phyloP scores from a whole-genome alignment of 2,113 vertebrate genomes.

The Camelus bactrianus region DNA sequence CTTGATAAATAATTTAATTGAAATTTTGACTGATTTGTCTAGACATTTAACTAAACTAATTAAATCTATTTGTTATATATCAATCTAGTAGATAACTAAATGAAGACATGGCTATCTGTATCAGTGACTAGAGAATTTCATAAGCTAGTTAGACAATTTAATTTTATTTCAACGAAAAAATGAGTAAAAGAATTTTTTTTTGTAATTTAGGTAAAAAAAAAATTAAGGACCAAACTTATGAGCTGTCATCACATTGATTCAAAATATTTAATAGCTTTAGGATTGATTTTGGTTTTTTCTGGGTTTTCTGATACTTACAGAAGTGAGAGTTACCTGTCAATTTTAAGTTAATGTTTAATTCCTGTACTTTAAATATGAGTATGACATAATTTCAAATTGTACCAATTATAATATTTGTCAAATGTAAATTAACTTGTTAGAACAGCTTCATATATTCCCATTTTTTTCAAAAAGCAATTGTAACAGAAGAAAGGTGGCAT shows the following conservation, averaged over 20 bases:
- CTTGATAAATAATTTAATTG: background rate
- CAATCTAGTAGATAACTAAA: background rate
- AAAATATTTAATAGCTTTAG: background rate
- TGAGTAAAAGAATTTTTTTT: background rate
- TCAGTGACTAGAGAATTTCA: background rate
- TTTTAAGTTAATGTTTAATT: background rate
- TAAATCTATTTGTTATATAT: background rate
- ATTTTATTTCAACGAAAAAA: background rate
- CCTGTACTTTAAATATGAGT: background rate
- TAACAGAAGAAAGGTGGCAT: background rate
- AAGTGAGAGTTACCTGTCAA: background rate
- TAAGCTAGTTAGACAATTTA: background rate
- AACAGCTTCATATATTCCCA: background rate
- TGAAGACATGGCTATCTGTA: background rate
- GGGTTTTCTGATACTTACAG: background rate
- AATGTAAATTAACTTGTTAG: background rate
- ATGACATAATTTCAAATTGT: background rate
- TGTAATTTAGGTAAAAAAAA: background rate
- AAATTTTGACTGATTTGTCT: background rate
- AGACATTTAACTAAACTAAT: background rate
- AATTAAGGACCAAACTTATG: rapidly evolving
- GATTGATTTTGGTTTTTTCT: background rate
- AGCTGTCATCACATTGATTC: background rate
- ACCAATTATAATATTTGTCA: background rate
- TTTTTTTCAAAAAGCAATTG: background rate